Evolutionary conservation across 2,797 vertebrate species (phyloP), one percentile per base, ranked within the genome.

Genomic region (Gymnothorax reevesii): DNA sequence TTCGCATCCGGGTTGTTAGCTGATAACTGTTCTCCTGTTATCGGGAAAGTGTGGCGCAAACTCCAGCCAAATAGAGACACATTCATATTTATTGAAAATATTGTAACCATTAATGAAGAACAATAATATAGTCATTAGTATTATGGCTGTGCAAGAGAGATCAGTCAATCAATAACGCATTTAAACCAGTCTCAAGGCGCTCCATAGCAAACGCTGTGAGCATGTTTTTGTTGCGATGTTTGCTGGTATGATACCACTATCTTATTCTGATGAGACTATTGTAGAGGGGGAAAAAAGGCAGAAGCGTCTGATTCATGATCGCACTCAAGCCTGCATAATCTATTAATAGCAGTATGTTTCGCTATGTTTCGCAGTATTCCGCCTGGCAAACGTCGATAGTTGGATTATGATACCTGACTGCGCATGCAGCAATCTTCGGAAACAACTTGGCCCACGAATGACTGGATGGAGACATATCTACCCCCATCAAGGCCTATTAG

Each of bases 401-500:
- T 49, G 71, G 27, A 75, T 42, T 42, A 42, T 42, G 33, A 42
- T 33, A 49, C 42, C 71, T 13, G 4, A 15, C 27, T 42, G 27
- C 33, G 2, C 1, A 75, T 27, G 27, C 49, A 33, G 27, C 8
- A 42, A 75, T 75, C 25, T 75, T 75, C 12, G 71, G 20, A 49
- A 33, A 75, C 17, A 13, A 49, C 71, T 75, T 75, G 15, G 71
- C 33, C 49, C 9, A 49, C 60, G 57, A 13, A 13, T 59, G 57
- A 59, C 8, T 2, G 69, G 69, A 73, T 33, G 69, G 10, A 73
- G 69, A 27, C 52, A 17, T 20, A 12, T 49, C 73, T 17, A 52
- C 75, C 75, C 75, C 2, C 52, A 79, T 79, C 42, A 79, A 54
- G 75, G 75, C 75, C 75, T 54, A 54, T 79, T 79, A n/a, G 6